These are phyloP conservation scores for Chrysopilus asiliformis DNA, from an alignment of 2,888 invertebrate genomes.

Conservation along the genomic window DNA sequence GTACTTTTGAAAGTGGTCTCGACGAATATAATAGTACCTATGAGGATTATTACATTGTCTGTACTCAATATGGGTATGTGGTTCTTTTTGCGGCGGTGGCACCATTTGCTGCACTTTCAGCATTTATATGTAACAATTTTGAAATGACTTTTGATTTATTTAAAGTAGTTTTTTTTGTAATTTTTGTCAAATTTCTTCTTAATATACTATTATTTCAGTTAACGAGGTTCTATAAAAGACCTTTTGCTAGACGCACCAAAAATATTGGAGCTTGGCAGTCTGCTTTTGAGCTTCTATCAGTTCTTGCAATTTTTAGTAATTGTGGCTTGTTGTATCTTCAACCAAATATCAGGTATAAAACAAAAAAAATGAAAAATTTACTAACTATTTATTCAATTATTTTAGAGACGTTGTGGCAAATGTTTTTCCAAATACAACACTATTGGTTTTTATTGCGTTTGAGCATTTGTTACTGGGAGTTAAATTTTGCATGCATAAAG, in stretches of 20 bases:
- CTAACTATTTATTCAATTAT: constrained; percentile 2
- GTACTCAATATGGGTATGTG: constrained; percentile 67
- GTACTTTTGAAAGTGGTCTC: constrained; percentile 43
- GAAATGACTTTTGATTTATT: constrained; percentile 63
- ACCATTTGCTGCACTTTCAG: constrained; percentile 61
- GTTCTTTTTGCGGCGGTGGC: constrained; percentile 65
- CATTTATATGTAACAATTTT: constrained; percentile 57
- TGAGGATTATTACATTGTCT: constrained; percentile 66
- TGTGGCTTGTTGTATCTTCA: constrained; percentile 57
- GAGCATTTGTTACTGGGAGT: constrained; percentile 54
- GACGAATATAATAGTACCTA: constrained; percentile 60
- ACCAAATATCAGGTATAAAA: constrained; percentile 41
- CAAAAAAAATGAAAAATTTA: not conserved
- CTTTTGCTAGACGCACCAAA: constrained; percentile 50
- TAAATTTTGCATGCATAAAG: constrained; percentile 49
- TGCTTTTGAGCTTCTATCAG: constrained; percentile 36
- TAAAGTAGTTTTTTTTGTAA: constrained; percentile 35
- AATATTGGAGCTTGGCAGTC: constrained; percentile 70
- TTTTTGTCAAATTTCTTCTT: not conserved
- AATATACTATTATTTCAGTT: constrained; percentile 26
- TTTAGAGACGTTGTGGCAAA: constrained; percentile 28
- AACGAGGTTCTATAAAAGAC: constrained; percentile 54
- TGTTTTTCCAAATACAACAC: constrained; percentile 27
- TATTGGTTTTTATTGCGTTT: constrained; percentile 46
- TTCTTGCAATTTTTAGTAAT: constrained; percentile 62